Evolutionary conservation across 2,888 invertebrate genomes (phyloP), one percentile per base, ranked within the genome.

Genomic region (Nowickia ferox): DNA sequence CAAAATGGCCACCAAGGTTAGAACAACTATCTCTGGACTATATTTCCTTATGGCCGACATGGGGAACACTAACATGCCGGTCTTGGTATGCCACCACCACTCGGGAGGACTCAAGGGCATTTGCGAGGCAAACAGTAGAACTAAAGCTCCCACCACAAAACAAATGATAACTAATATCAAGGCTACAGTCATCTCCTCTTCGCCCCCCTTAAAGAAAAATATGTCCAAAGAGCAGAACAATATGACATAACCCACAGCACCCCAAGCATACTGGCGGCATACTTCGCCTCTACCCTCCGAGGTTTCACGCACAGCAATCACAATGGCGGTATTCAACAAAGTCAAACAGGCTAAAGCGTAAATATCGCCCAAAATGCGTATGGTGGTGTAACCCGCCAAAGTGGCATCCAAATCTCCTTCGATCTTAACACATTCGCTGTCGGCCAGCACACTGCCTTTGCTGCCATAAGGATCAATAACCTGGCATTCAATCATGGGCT

Each of bases 21-120:
- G 93, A 0, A 95, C 95, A 1, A 94, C 94, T 10, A 95, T 96
- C 93, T 97, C 97, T 8, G 95, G 95, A 48, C 96, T 95, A 90
- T 96, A 96, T 71, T 96, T 95, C 48, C 96, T 94, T 68, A 96
- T 95, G 9, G 96, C 94, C 87, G 95, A 96, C 96, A 96, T 96
- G n/a, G 96, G 96, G 90, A 96, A 93, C 11, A 96, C 95, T 79
- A 96, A 90, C 93, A 96, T 95, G 53, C 96, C 96, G 11, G 96
- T 96, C 89, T 96, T 94, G 2, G 96, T 96, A 90, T 96, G 96
- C 96, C 96, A 97, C 96, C 96, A 97, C 96, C 97, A 96, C 92
- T 97, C 97, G 0, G 96, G 96, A 1, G 96, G 96, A 89, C 96
- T 96, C 11, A 97, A 92, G 1, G 96, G 96, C 96, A 96, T 96